These are phyloP conservation scores for Nymphalis c-album DNA, from an alignment of 2,888 invertebrate species.

Conservation along the genomic window DNA sequence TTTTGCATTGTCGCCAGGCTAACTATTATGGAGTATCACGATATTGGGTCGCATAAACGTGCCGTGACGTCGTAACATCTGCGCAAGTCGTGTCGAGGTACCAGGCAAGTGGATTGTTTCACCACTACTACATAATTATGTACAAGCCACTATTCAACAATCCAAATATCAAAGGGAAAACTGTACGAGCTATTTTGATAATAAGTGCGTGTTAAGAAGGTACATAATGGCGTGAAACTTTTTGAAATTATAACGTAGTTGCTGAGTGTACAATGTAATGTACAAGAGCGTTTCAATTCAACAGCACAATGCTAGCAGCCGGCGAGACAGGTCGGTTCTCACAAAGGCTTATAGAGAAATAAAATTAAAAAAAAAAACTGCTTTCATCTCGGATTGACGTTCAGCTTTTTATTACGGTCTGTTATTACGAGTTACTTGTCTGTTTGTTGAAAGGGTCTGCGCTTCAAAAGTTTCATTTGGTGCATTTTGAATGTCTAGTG, in stretches of 20 bases:
- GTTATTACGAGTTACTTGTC: slow-evolving; percentile 49
- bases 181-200: neutral
- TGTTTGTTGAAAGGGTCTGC: slow-evolving; percentile 32
- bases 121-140: slow-evolving; percentile 31
- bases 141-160: neutral
- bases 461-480: slow-evolving; percentile 34
- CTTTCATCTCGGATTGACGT: slow-evolving; percentile 57
- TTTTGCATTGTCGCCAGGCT: slow-evolving; percentile 24
- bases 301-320: slow-evolving; percentile 38
- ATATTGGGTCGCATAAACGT: slow-evolving; percentile 25
- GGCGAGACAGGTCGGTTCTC: slow-evolving; percentile 40
- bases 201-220: neutral
- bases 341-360: slow-evolving; percentile 46
- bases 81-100: neutral
- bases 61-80: slow-evolving; percentile 25
- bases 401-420: slow-evolving; percentile 46
- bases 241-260: neutral
- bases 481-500: slow-evolving; percentile 25
- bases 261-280: slow-evolving; percentile 15
- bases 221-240: slow-evolving; percentile 14
- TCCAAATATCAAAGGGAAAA: neutral
- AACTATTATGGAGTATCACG: slow-evolving; percentile 24
- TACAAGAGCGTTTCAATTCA: slow-evolving; percentile 33
- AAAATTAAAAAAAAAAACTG: slow-evolving; percentile 47
- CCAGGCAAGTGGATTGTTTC: slow-evolving; percentile 26